Evolutionary conservation across 2,797 vertebrate species (phyloP).

Genomic region (Myotis findleyi): DNA sequence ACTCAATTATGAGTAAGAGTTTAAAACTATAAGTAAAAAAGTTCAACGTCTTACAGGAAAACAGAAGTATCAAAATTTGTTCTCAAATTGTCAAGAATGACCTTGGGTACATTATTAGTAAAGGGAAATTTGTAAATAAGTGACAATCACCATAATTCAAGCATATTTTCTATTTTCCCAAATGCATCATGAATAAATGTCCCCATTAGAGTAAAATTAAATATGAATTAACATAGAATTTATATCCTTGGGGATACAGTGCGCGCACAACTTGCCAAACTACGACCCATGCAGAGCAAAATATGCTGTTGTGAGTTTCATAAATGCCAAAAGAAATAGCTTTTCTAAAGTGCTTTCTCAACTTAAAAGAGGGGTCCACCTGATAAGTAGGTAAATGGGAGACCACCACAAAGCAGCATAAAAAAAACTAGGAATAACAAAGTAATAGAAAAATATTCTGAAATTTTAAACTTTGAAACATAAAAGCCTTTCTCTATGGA

Average conservation of each 20-base stretch:
- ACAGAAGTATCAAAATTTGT: conserved; percentile 3
- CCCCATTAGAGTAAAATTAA: conserved; percentile 43
- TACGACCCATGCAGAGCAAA: not conserved
- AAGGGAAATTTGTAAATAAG: conserved; percentile 16
- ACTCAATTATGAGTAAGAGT: not conserved
- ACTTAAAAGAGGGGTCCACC: not conserved
- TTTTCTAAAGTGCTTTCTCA: conserved; percentile 32
- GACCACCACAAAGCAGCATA: not conserved
- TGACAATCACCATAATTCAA: conserved; percentile 32
- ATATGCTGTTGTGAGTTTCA: not conserved
- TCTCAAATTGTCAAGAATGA: conserved; percentile 27
- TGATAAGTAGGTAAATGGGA: not conserved
- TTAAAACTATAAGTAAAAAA: not conserved
- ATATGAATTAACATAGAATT: conserved; percentile 16
- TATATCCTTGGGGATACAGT: not conserved
- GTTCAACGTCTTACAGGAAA: not conserved
- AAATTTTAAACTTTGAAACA: conserved; percentile 39
- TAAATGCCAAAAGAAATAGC: not conserved
- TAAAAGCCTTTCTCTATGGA: conserved; percentile 15
- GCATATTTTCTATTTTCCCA: conserved; percentile 24
- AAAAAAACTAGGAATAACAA: conserved; percentile 5
- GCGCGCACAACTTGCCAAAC: not conserved
- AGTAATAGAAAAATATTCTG: conserved; percentile 33
- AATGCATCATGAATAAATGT: conserved; percentile 61
- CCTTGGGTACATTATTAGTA: not conserved